Evolutionary conservation across 2,888 invertebrate species (phyloP).

Genomic region (Mythimna impura): DNA sequence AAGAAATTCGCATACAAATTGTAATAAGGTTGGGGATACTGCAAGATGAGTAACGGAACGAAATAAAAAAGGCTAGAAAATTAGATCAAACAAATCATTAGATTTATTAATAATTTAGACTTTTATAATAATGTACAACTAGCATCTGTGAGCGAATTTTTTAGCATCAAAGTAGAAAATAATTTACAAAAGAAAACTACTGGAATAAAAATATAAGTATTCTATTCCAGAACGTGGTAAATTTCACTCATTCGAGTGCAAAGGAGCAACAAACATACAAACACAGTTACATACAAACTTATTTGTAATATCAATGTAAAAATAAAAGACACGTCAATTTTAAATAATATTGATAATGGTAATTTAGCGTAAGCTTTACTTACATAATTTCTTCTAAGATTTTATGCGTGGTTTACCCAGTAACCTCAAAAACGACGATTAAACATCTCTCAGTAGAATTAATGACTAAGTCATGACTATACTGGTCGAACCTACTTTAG

Average conservation of each 20-base stretch:
- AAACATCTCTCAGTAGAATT: slow-evolving; percentile 26
- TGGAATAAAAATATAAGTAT: no score
- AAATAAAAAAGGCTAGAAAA: background rate
- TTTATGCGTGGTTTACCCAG: background rate
- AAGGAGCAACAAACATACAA: no score
- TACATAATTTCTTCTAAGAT: background rate
- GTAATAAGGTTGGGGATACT: slow-evolving; percentile 12
- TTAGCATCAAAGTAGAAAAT: no score
- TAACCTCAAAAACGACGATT: slow-evolving; percentile 36
- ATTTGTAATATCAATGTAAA: no score
- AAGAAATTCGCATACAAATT: slow-evolving; percentile 28
- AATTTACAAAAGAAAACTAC: no score
- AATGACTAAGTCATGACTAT: slow-evolving; percentile 34
- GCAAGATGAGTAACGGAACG: background rate
- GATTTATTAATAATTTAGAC: background rate
- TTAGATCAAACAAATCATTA: background rate
- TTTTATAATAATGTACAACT: background rate
- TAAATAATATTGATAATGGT: background rate
- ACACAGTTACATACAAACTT: no score
- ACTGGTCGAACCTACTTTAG: slow-evolving; percentile 4
- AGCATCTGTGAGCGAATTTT: no score
- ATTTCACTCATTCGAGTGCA: no score
- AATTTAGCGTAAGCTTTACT: background rate
- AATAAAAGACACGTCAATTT: no score
- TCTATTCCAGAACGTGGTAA: no score